These are phyloP conservation scores for Enteromius unitaeniatus DNA, from an alignment of 2,797 vertebrate genomes.

Conservation along the genomic window DNA sequence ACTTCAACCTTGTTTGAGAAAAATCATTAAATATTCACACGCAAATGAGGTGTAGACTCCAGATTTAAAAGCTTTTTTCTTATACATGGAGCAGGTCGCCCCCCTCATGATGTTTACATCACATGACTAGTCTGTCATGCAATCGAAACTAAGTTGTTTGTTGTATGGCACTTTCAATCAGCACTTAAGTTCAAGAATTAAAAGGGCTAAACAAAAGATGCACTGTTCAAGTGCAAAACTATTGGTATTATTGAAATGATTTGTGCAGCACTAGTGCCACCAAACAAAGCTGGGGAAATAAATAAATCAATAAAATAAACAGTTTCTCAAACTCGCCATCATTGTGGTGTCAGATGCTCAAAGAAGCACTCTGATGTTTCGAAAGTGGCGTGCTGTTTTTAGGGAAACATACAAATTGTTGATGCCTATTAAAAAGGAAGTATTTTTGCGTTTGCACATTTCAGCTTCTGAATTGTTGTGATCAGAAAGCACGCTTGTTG, in stretches of 20 bases:
- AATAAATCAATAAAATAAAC: not conserved
- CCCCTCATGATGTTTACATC: not conserved
- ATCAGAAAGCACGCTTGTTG: not conserved
- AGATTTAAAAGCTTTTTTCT: not conserved
- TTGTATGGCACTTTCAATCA: not conserved
- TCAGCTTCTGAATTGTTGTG: not conserved
- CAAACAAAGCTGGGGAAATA: not conserved
- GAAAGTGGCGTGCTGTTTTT: not conserved
- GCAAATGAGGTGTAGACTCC: too few relatives aligned
- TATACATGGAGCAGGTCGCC: not conserved
- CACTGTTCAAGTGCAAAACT: not conserved
- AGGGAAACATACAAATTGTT: not conserved
- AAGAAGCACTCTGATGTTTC: not conserved
- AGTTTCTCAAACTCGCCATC: not conserved
- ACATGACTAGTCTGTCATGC: not conserved
- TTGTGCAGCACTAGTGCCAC: not conserved
- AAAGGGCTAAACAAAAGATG: not conserved
- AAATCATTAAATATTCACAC: not conserved
- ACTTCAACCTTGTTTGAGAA: not conserved
- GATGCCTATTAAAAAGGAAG: not conserved
- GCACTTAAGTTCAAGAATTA: not conserved
- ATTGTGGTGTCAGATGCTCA: not conserved
- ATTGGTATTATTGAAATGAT: not conserved
- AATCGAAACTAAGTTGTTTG: not conserved
- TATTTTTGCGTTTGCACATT: not conserved